Evolutionary conservation across 2,113 vertebrate genomes (phyloP).

Genomic region (Pelecanus crispus): DNA sequence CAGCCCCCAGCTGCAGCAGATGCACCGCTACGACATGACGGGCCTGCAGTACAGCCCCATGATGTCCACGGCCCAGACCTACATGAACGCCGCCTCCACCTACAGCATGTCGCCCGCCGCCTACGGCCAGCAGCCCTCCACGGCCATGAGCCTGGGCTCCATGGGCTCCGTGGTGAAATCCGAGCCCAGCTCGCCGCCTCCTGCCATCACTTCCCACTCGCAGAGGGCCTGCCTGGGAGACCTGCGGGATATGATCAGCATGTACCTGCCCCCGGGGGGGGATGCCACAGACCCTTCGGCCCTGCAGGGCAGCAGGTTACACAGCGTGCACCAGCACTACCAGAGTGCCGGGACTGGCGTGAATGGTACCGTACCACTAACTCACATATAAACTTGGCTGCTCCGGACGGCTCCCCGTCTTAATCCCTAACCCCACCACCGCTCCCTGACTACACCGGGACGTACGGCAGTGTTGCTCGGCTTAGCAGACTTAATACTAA

Average conservation of each 20-base stretch:
- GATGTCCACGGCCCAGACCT: conserved; percentile 94
- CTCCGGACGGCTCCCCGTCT: background rate
- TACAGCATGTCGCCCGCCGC: conserved; percentile 78
- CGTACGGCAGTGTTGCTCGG: conserved; percentile 42
- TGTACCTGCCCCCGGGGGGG: conserved; percentile 97
- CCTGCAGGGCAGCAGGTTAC: conserved; percentile 89
- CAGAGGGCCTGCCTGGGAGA: conserved; percentile 96
- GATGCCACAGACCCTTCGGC: conserved; percentile 87
- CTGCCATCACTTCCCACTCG: conserved; percentile 92
- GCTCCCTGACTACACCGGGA: conserved; percentile 44
- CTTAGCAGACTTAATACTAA: conserved; percentile 45
- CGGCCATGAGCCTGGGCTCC: conserved; percentile 87
- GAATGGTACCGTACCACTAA: conserved; percentile 94
- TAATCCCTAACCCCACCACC: background rate
- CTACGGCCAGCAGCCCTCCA: conserved; percentile 87
- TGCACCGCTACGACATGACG: conserved; percentile 97
- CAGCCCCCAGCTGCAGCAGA: conserved; percentile 91
- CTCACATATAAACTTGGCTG: conserved; percentile 85
- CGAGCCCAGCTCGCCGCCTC: conserved; percentile 94
- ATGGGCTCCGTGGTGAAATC: conserved; percentile 94
- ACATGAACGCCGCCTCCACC: conserved; percentile 91
- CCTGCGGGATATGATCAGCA: conserved; percentile 99
- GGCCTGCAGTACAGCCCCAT: conserved; percentile 95
- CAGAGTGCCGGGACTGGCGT: conserved; percentile 90
- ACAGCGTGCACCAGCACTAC: conserved; percentile 97